A percentile compares a stretch with the other conserved stretches of the same genome.
These are phyloP conservation scores for Podarcis lilfordi DNA, from an alignment of 2,797 vertebrate genomes.

Conservation along the genomic window DNA sequence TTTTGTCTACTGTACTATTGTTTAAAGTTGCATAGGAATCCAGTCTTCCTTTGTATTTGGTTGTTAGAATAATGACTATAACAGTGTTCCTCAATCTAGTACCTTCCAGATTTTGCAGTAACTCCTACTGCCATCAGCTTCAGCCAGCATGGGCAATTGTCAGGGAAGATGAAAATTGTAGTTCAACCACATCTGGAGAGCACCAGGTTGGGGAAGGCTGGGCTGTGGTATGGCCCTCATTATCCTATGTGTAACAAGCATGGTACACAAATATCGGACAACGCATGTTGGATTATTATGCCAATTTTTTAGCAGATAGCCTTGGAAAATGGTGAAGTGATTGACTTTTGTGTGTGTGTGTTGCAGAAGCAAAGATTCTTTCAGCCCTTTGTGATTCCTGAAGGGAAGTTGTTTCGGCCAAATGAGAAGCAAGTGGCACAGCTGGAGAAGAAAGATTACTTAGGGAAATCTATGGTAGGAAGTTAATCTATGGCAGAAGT, in stretches of 20 bases:
- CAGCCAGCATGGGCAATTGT: too few relatives aligned
- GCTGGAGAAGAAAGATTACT: constrained; percentile 95
- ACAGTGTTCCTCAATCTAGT: too few relatives aligned
- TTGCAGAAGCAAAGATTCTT: constrained; percentile 91
- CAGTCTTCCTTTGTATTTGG: too few relatives aligned
- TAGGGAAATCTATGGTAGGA: constrained; percentile 93
- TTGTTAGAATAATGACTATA: too few relatives aligned
- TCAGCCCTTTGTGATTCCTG: constrained; percentile 81
- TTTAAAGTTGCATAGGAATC: too few relatives aligned
- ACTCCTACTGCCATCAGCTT: too few relatives aligned
- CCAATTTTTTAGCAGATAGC: background rate
- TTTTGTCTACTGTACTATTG: too few relatives aligned
- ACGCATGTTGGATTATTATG: background rate
- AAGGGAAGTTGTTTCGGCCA: constrained; percentile 88
- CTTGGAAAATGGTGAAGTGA: background rate
- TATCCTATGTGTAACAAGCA: background rate
- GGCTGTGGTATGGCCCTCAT: too few relatives aligned
- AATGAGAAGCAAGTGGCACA: constrained; percentile 94
- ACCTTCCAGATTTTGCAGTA: too few relatives aligned
- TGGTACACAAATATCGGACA: background rate
- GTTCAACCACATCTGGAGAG: too few relatives aligned
- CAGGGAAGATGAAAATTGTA: too few relatives aligned
- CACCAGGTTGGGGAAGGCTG: too few relatives aligned
- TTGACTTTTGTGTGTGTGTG: background rate
- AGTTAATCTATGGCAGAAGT: background rate